Evolutionary conservation across 2,888 invertebrate species (phyloP), one percentile per base, ranked within the genome.

Genomic region (Geotrupes spiniger): DNA sequence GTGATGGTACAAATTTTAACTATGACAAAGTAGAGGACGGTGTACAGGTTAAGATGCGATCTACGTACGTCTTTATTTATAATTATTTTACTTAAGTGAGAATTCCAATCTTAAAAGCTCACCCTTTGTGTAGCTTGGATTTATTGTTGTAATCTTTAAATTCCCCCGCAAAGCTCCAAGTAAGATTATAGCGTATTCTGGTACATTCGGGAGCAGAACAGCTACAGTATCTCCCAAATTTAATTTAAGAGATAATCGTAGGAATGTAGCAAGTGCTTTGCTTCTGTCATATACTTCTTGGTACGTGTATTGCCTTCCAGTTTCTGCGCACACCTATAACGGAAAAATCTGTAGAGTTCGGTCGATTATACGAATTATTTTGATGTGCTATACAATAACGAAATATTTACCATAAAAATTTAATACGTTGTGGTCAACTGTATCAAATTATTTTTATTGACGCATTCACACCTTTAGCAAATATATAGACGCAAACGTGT

Each of bases 201-300:
- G 88, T n/a, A 83, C 63, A 66, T 90, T 90, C 0, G 88, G 88
- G 50, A 88, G 63, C 63, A 87, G 79, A 4, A 89, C 61, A 0
- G 83, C 85, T 1, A 89, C 66, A 0, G 83, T 77, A 45, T 60
- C 62, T 0, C 83, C 81, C 51, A 78, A 77, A 37, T 69, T 70
- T 5, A 86, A 67, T 46, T 82, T 82, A 40, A 85, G 77, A 62
- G 82, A 80, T 2, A 71, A 75, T 31, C 83, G 77, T 43, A 89
- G 38, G 42, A 63, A 63, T 31, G 55, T 54, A 4, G 63, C 60
- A 15, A 87, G 80, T 11, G 81, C 78, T 27, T 77, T 78, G 15
- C 81, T 78, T n/a, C 78, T 71, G 55, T 81, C 81, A 52, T 83
- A 78, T 0, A 83, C 69, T 64, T 86, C 77, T 6, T 79, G 80